phyloP scores from a whole-genome alignment of 2,888 invertebrate species.

The Chrysina gloriosa region DNA sequence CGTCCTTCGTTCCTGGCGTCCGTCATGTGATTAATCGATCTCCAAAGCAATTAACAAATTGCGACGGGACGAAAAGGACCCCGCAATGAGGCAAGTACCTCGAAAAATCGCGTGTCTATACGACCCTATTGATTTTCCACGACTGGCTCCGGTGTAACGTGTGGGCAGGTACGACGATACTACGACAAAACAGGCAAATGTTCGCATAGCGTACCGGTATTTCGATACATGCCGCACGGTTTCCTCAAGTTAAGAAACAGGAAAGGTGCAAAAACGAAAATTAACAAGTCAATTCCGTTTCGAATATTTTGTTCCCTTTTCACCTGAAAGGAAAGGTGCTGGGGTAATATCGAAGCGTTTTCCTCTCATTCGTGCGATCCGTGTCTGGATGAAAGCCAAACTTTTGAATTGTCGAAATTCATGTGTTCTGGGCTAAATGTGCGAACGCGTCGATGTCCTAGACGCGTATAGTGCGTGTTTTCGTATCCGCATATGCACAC shows the following conservation, averaged over 20 bases:
- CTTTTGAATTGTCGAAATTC: not conserved
- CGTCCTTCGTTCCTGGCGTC: not conserved
- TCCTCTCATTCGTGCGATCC: too few species aligned
- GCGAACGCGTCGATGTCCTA: not conserved
- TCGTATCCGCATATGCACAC: not conserved
- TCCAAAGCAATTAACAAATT: slow-evolving; percentile 19
- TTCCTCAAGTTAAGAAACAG: too few species aligned
- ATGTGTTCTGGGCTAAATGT: not conserved
- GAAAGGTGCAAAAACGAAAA: too few species aligned
- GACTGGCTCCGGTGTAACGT: slow-evolving; percentile 10
- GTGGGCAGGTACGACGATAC: slow-evolving; percentile 12
- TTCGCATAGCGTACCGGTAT: not conserved
- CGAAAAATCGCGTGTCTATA: slow-evolving; percentile 17
- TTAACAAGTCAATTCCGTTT: too few species aligned
- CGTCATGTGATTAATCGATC: slow-evolving; percentile 12
- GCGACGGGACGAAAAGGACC: not conserved
- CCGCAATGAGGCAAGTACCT: not conserved
- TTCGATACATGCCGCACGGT: too few species aligned
- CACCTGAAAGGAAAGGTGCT: too few species aligned
- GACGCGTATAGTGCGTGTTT: not conserved
- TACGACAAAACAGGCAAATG: not conserved
- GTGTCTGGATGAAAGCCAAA: slow-evolving; percentile 2
- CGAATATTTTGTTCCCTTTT: too few species aligned
- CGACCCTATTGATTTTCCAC: slow-evolving; percentile 30
- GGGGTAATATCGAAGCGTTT: too few species aligned